Base-by-base conservation (phyloP, 2,113 vertebrate species). In the Bufo gargarizans region DNA sequence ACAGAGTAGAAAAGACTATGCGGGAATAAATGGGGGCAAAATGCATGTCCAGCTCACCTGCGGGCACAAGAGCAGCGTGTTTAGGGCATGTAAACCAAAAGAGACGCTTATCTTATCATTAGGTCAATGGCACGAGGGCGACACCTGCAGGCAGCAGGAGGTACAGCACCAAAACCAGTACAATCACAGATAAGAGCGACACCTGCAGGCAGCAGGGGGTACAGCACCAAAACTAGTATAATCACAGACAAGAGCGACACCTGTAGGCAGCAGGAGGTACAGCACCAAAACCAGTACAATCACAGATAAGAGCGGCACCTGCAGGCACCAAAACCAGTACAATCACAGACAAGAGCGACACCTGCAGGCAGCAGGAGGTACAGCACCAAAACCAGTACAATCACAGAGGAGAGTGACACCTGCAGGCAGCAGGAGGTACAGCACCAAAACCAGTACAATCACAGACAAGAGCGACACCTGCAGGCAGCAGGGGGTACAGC, bases 1-100 rank as follows among this genome's bases (percentile, higher is more conserved):
- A 91, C 14, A 99, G 89, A 6, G 90, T 89, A 74, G 96, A 97
- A 89, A 94, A 91, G 22, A 96, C 79, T 0, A 97, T 55, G 81
- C 97, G 96, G 55, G 93, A 93, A 92, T 99, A 99, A 58, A 92
- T 90, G 0, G 93, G 91, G 0, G 82, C 79, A 50, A 98, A 80
- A 1, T 90, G 88, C 4, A 89, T 65, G 78, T 91, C 89, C 79
- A 98, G 89, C 74, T 94, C 91, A 83, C 91, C 97, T 97, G 90
- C 61, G 79, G 33, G 87, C 22, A 91, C 47, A 88, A 55, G 45
- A 69, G 9, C 17, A 45, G 19, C 6, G 33, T 3, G 72, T 49
- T 53, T 20, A 53, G 20, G 13, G 50, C 22, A 43, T 33, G 33
- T 1, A 67, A 65, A 67, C n/a, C 20, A 10, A 22, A 3, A 14